Percentiles rank a stretch among this genome's conserved stretches.
Evolutionary conservation across 1,140 invertebrate genomes (phyloP).

Genomic region (Saccostrea glomerata): DNA sequence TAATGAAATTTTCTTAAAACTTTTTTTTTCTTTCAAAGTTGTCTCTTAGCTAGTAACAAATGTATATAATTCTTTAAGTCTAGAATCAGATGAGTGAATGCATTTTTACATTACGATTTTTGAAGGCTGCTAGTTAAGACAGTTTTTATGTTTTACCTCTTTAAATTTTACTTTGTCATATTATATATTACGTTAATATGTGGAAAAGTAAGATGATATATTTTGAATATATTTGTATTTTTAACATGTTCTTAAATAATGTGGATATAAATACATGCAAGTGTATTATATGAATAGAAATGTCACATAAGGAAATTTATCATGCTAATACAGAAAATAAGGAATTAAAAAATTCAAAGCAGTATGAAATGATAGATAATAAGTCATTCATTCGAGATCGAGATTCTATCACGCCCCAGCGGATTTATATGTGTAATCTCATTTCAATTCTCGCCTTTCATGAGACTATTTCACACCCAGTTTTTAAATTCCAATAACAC

Average conservation of each 20-base stretch:
- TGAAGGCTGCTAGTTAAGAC: no score
- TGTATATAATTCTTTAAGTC: no score
- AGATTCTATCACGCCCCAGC: slow-evolving; percentile 11
- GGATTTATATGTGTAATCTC: slow-evolving; percentile 34
- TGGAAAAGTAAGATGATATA: background rate
- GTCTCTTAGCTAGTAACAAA: no score
- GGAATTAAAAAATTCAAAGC: slow-evolving; percentile 2
- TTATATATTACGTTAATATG: no score
- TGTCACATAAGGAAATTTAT: background rate
- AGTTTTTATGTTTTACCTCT: no score
- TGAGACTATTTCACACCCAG: slow-evolving; percentile 35
- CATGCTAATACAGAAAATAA: background rate
- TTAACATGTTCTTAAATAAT: background rate
- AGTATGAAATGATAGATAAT: background rate
- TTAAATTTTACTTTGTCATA: no score
- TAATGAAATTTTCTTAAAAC: no score
- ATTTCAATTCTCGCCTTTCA: slow-evolving; percentile 36
- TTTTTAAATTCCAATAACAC: slow-evolving; percentile 38
- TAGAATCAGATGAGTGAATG: no score
- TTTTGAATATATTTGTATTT: background rate
- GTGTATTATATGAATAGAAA: no score
- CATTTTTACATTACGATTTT: no score
- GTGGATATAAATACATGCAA: no score
- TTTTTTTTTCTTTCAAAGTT: no score
- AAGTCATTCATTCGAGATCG: slow-evolving; percentile 1